These are phyloP conservation scores for Lepidurus couesii DNA, from an alignment of 1,140 invertebrate species.

Conservation along the genomic window DNA sequence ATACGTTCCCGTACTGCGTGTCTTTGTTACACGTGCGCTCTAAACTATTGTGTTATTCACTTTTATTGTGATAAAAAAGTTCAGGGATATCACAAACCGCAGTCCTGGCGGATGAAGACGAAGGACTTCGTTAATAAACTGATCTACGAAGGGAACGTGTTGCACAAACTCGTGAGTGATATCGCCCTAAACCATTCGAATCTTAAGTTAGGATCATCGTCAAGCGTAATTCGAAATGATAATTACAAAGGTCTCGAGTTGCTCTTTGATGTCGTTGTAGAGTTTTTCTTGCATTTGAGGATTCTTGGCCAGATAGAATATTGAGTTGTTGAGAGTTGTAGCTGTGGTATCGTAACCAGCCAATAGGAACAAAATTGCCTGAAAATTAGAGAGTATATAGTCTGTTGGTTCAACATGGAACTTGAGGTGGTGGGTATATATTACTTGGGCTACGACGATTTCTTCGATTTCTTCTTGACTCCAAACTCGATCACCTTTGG, in stretches of 20 bases:
- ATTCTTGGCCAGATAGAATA: slow-evolving; percentile 62
- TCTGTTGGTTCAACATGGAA: not conserved
- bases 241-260: slow-evolving; percentile 34
- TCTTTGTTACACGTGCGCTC: slow-evolving; percentile 37
- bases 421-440: not conserved
- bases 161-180: slow-evolving; percentile 41
- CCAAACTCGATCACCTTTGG: not conserved
- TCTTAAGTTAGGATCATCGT: too few relatives aligned
- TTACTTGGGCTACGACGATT: slow-evolving; percentile 29
- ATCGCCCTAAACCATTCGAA: slow-evolving; percentile 9
- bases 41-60: not conserved
- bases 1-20: slow-evolving; percentile 37
- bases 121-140: slow-evolving; percentile 48
- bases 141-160: slow-evolving; percentile 50
- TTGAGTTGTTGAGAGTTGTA: slow-evolving; percentile 57
- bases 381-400: slow-evolving; percentile 37
- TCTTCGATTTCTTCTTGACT: slow-evolving; percentile 19
- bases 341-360: slow-evolving; percentile 74
- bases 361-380: slow-evolving; percentile 62
- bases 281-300: slow-evolving; percentile 51
- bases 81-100: not conserved
- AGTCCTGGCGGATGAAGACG: slow-evolving; percentile 48
- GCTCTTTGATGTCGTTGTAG: slow-evolving; percentile 41
- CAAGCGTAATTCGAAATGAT: not conserved
- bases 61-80: too few relatives aligned